Percentiles rank a stretch among this genome's conserved stretches.
Evolutionary conservation across 2,113 vertebrate genomes (phyloP).

Genomic region (Forbesichthys agassizii): DNA sequence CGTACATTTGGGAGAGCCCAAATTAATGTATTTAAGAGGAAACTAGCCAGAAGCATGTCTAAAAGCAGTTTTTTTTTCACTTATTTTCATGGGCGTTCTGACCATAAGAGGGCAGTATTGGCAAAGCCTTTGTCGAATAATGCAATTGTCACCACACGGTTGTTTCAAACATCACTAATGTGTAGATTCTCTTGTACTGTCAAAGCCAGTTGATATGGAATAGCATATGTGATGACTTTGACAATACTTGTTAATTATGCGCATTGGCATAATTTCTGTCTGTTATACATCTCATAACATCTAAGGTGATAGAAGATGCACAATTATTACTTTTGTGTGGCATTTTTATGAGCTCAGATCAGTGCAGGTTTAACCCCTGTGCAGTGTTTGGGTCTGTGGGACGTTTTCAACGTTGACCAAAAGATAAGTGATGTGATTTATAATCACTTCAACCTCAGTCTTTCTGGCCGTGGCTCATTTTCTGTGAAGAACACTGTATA

Average conservation of each 20-base stretch:
- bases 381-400: no score
- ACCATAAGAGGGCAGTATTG: constrained; percentile 56
- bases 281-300: constrained; percentile 33
- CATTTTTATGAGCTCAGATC: constrained; percentile 42
- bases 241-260: constrained; percentile 34
- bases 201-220: background rate
- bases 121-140: background rate
- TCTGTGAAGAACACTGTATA: no score
- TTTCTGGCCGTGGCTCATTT: no score
- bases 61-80: background rate
- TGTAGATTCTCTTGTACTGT: no score
- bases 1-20: no score
- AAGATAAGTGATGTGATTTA: no score
- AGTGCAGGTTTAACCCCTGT: constrained; percentile 12
- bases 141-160: background rate
- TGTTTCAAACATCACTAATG: background rate
- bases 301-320: constrained; percentile 43
- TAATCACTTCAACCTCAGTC: no score
- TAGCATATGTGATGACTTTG: constrained; percentile 18
- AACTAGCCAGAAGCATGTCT: background rate
- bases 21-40: no score
- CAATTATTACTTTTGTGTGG: constrained; percentile 46
- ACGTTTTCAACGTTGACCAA: no score
- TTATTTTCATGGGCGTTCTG: background rate
- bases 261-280: constrained; percentile 29